Conservation (phyloP, 2,113 vertebrate species). For the Morone chrysops region DNA sequence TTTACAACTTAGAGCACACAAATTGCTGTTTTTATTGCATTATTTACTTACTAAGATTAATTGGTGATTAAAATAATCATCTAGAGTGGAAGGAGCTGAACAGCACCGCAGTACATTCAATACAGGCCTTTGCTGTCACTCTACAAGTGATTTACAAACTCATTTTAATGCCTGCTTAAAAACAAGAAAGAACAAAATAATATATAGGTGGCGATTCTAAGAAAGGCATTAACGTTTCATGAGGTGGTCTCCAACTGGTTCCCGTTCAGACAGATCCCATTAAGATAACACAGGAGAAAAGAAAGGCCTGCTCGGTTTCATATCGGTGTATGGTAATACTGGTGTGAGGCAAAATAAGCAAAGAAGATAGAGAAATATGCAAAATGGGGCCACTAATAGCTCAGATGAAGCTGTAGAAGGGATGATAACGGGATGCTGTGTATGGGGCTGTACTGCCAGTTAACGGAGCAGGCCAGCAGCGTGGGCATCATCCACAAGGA, state of each 20-base stretch:
- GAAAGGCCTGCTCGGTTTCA: slow-evolving; percentile 37
- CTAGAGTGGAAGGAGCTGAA: neutral
- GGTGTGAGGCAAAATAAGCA: slow-evolving; percentile 25
- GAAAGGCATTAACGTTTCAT: slow-evolving; percentile 58
- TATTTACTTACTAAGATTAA: neutral
- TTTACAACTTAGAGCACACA: neutral
- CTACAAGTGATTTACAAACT: slow-evolving; percentile 27
- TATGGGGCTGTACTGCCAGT: slow-evolving; percentile 6
- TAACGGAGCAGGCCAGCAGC: slow-evolving; percentile 23
- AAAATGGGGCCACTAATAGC: slow-evolving; percentile 49
- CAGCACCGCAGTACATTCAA: neutral
- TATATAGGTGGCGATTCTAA: slow-evolving; percentile 31
- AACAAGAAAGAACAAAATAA: slow-evolving; percentile 31
- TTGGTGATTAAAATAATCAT: slow-evolving; percentile 30
- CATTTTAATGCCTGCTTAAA: slow-evolving; percentile 29
- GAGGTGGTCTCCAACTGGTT: slow-evolving; percentile 56
- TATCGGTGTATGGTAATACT: slow-evolving; percentile 2
- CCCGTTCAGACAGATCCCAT: slow-evolving; percentile 40
- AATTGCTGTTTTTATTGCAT: neutral
- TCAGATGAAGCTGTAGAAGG: slow-evolving; percentile 6
- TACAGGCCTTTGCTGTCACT: neutral
- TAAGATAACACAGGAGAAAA: slow-evolving; percentile 29
- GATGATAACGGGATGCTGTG: neutral
- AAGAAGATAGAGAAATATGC: neutral
- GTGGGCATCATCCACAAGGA: slow-evolving; percentile 32